These are phyloP conservation scores for Callimorpha dominula DNA, from an alignment of 2,888 invertebrate species.

Conservation along the genomic window DNA sequence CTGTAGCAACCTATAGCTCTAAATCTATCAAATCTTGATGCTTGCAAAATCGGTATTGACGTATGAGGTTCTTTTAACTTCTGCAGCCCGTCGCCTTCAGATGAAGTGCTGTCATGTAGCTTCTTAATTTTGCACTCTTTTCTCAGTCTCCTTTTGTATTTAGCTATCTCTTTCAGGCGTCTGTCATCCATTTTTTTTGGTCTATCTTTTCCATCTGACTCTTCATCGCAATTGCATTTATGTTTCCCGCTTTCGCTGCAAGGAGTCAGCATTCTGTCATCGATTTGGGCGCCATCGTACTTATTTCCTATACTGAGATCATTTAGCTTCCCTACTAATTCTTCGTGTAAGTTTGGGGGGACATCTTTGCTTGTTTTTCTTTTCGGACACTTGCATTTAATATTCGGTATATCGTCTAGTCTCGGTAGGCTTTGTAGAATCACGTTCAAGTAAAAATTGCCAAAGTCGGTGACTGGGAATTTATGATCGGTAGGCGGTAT, in stretches of 20 bases:
- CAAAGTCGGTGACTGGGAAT: slow-evolving; percentile 90
- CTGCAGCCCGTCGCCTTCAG: slow-evolving; percentile 70
- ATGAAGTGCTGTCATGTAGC: slow-evolving; percentile 78
- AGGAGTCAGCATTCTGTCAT: slow-evolving; percentile 90
- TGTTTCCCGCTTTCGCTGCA: slow-evolving; percentile 93
- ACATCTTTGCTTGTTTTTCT: slow-evolving; percentile 73
- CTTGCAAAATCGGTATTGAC: slow-evolving; percentile 83
- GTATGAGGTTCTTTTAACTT: slow-evolving; percentile 74
- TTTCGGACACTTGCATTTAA: slow-evolving; percentile 80
- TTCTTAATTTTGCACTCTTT: slow-evolving; percentile 80
- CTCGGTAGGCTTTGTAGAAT: slow-evolving; percentile 91
- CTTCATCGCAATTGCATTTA: slow-evolving; percentile 91
- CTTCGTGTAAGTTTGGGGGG: slow-evolving; percentile 67
- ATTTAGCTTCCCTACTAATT: slow-evolving; percentile 74
- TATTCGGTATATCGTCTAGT: slow-evolving; percentile 89
- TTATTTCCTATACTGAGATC: slow-evolving; percentile 80
- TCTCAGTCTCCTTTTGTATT: slow-evolving; percentile 77
- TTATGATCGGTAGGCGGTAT: slow-evolving; percentile 89
- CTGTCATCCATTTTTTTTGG: slow-evolving; percentile 76
- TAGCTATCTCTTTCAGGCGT: slow-evolving; percentile 80
- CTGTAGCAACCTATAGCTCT: slow-evolving; percentile 81
- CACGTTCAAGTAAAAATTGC: slow-evolving; percentile 88
- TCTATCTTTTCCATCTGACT: slow-evolving; percentile 84
- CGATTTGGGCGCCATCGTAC: slow-evolving; percentile 70
- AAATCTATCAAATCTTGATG: slow-evolving; percentile 80